Conservation (phyloP, 2,797 vertebrate species). For the Onychomys arenicola region DNA sequence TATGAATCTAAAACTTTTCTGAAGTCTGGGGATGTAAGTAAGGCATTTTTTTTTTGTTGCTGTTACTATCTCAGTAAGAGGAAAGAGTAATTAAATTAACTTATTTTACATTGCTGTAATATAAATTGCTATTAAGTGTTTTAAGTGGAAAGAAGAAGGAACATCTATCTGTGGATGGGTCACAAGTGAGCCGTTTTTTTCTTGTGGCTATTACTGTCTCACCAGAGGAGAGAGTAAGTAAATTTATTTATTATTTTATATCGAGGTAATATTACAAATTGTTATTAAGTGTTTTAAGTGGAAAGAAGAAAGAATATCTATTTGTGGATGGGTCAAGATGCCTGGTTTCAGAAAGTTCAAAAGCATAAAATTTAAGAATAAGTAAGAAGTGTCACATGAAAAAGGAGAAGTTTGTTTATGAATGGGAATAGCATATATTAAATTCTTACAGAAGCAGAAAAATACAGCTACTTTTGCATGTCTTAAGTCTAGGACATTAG, state of each 20-base stretch:
- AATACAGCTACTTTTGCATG: background rate
- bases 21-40: conserved; percentile 7
- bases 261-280: conserved; percentile 31
- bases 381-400: background rate
- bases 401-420: conserved; percentile 13
- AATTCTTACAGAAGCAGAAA: background rate
- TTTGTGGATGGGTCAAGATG: background rate
- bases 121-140: background rate
- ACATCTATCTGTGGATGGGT: background rate
- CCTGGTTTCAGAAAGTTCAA: background rate
- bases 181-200: background rate
- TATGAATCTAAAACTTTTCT: background rate
- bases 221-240: background rate
- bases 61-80: background rate
- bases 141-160: background rate
- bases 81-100: conserved; percentile 19
- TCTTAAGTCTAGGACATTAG: background rate
- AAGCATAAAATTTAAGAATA: background rate
- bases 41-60: background rate
- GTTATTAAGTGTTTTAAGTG: background rate
- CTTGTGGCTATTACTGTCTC: background rate
- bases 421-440: background rate
- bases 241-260: conserved; percentile 26
- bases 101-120: conserved; percentile 35
- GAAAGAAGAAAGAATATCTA: background rate